Evolutionary conservation across 1,140 invertebrate species (phyloP), one percentile per base, ranked within the genome.

Genomic region (Chionoecetes opilio): DNA sequence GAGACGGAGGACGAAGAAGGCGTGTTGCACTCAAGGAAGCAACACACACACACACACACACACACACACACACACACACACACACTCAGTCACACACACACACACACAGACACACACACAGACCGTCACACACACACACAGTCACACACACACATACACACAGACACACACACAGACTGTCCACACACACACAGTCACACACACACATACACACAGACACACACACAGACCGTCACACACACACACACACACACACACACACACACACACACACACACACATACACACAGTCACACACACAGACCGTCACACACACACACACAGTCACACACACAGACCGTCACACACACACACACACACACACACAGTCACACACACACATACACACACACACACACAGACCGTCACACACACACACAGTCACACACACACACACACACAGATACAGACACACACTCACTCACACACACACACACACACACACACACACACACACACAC

Each of bases 181-280:
- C n/a, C n/a, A 75, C 63, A 75, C 63, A 75, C 63, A 75, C 63
- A 75, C 63, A 75, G 21, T n/a, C 63, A 75, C 63, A 75, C 63
- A 75, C 63, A 75, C 63, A 75, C 63, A 75, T 26, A 75, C 63
- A 75, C 63, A 75, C 63, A 75, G 21, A 75, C 6, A 21, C 21
- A 75, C 63, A 75, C 63, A n/a, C 63, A n/a, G n/a, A n/a, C n/a
- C n/a, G n/a, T n/a, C 26, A 26, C 26, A 75, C 1, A 26, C n/a
- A 75, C 26, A 75, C 63, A 75, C 63, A 75, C 63, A 75, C 63
- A 75, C 63, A 75, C 21, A 75, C 53, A 75, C 63, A 75, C 63
- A 75, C 63, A 75, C 63, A 75, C 63, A 75, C 63, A 75, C 63
- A 75, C 63, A 75, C 63, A 75, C 63, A 75, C 63, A 75, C 63